Evolutionary conservation across 2,113 vertebrate species (phyloP), one percentile per base, ranked within the genome.

Genomic region (Hydropotes inermis): DNA sequence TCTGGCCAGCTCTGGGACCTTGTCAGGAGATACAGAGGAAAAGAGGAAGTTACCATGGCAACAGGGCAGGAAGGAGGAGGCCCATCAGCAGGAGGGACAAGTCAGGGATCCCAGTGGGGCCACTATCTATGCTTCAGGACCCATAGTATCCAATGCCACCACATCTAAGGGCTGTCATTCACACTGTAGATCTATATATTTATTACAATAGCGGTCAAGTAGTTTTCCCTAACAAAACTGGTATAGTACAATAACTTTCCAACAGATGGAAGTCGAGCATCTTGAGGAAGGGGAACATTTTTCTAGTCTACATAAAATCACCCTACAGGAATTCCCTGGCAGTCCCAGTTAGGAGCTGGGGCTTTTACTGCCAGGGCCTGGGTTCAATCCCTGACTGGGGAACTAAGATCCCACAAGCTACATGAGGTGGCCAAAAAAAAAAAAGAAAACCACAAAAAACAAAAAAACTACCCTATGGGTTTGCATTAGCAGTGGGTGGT

Each of bases 1-100:
- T 99, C 99, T 10, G 97, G 95, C 99, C 99, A 99, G 97, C 99
- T 98, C 97, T 67, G 99, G 70, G 93, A 97, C 97, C 99, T 99
- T 57, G 36, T 82, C 85, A 50, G 86, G 85, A 54, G 28, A 93
- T 7, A 79, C 0, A 45, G 47, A 52, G 45, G 78, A 21, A 45
- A 45, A 55, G 28, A 64, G 10, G 36, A 36, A 0, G 39, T 95
- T 76, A 95, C 55, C 33, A 11, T 3, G 57, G 84, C 43, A 85
- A n/a, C 0, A 0, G 58, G 58, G 12, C 7, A n/a, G 54, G 57
- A 36, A 6, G 54, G 17, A 70, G 60, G 70, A 70, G 39, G 28
- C 27, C n/a, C 84, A 43, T 27, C 4, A 33, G 43, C 36, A 57
- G 70, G 43, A 76, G 13, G 15, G 28, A 39, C 17, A 21, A 57